phyloP scores from a whole-genome alignment of 2,113 vertebrate genomes.

The Amphilophus citrinellus region DNA sequence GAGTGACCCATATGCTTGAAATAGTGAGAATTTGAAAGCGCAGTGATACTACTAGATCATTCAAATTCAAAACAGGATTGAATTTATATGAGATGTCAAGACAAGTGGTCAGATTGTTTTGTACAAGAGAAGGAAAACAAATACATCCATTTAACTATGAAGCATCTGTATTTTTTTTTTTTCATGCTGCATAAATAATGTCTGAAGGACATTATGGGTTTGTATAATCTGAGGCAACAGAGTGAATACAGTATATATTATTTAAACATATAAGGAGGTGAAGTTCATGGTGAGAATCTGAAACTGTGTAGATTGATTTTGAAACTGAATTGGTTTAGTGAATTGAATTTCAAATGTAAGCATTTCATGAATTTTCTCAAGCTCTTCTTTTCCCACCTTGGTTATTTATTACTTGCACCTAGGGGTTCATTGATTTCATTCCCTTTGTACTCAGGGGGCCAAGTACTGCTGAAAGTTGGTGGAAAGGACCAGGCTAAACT shows the following conservation, averaged over 20 bases:
- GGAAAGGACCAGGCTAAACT: not conserved
- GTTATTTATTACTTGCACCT: not conserved
- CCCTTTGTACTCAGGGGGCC: not conserved
- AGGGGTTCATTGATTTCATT: not conserved
- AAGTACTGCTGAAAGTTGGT: not conserved
- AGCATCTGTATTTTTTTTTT: not conserved
- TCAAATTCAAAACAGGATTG: not conserved
- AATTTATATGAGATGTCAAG: not conserved
- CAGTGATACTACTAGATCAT: not conserved
- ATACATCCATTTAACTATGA: not conserved
- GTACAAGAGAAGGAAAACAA: not conserved
- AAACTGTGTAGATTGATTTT: not conserved
- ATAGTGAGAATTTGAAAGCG: not conserved
- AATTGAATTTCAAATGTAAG: not conserved
- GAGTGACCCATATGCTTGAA: not conserved
- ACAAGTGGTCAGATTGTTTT: constrained; percentile 6
- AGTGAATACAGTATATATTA: not conserved
- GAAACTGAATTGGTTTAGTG: not conserved
- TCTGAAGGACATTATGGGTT: constrained; percentile 1
- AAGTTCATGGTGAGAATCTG: not conserved
- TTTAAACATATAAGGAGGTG: not conserved
- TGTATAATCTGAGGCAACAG: not conserved
- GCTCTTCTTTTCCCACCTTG: not conserved
- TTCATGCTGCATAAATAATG: not conserved
- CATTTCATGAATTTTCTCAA: not conserved